Evolutionary conservation across 2,113 vertebrate genomes (phyloP), one percentile per base, ranked within the genome.

Genomic region (Excalfactoria chinensis): DNA sequence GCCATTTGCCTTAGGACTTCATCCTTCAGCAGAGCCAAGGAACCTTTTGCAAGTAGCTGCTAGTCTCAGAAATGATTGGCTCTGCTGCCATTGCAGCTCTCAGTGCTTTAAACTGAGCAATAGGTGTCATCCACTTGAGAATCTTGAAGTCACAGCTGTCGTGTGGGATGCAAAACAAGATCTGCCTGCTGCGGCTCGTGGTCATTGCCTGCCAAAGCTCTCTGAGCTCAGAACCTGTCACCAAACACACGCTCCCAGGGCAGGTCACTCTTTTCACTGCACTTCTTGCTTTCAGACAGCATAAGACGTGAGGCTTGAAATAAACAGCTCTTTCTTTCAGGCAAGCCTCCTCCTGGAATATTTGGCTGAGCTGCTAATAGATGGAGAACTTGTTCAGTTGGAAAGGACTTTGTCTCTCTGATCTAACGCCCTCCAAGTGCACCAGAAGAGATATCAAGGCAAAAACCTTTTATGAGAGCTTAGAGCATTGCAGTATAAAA

Each of bases 361-460:
- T 68, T 70, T 68, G 78, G 18, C 59, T 95, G 23, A 9, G 11
- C 56, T 6, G 16, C 59, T 91, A 78, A 88, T 3, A 82, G 83
- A 63, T 51, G 69, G 74, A 92, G 90, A 87, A 71, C 20, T 55
- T 46, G 48, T 49, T 85, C 41, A 1, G 4, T 44, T 49, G 84
- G 72, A 93, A 91, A 95, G 37, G 64, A 58, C 74, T 89, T 84
- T 74, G 49, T 93, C 46, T 66, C 71, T 90, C 90, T 95, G 25
- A 82, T 86, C 67, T 83, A 51, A 32, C 56, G 58, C 46, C 41
- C 66, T 95, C 63, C 91, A 71, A 69, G 16, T 20, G 56, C 71
- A 77, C 77, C 37, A 78, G 63, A 55, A 91, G 85, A 85, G 70
- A 83, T 85, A 88, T 66, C 91, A 88, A 88, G 82, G 63, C 32